Evolutionary conservation across 1,140 invertebrate species (phyloP).

Genomic region (Heliconius hewitsoni): DNA sequence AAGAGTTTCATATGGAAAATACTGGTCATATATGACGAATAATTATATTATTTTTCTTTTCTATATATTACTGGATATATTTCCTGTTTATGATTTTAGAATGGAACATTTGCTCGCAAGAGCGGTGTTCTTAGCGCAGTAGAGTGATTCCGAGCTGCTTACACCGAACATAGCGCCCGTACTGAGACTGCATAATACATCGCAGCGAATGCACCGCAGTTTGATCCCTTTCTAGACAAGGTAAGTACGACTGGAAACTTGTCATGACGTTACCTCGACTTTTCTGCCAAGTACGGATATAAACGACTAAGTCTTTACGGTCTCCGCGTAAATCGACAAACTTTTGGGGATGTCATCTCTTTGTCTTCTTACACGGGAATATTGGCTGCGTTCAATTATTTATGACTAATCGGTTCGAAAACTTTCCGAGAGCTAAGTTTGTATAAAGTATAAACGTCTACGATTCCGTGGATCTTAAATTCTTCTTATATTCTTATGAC

Average conservation of each 20-base stretch:
- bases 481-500: constrained; percentile 27
- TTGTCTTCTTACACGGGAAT: constrained; percentile 70
- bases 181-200: constrained; percentile 78
- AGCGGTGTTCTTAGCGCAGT: constrained; percentile 58
- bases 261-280: constrained; percentile 73
- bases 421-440: constrained; percentile 64
- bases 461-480: constrained; percentile 33
- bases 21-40: no score
- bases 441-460: constrained; percentile 45
- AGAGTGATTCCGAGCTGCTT: constrained; percentile 72
- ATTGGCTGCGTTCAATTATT: constrained; percentile 75
- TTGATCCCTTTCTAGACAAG: constrained; percentile 78
- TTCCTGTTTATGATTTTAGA: constrained; percentile 55
- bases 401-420: constrained; percentile 70
- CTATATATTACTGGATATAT: neutral
- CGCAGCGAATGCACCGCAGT: constrained; percentile 76
- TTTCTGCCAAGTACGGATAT: constrained; percentile 71
- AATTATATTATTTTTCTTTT: no score
- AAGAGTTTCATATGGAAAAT: no score
- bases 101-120: constrained; percentile 63
- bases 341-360: constrained; percentile 75
- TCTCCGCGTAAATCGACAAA: constrained; percentile 76
- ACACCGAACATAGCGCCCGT: constrained; percentile 53
- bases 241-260: constrained; percentile 79
- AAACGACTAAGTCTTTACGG: constrained; percentile 71